phyloP scores from a whole-genome alignment of 2,888 invertebrate genomes.

The Theodoxus fluviatilis region DNA sequence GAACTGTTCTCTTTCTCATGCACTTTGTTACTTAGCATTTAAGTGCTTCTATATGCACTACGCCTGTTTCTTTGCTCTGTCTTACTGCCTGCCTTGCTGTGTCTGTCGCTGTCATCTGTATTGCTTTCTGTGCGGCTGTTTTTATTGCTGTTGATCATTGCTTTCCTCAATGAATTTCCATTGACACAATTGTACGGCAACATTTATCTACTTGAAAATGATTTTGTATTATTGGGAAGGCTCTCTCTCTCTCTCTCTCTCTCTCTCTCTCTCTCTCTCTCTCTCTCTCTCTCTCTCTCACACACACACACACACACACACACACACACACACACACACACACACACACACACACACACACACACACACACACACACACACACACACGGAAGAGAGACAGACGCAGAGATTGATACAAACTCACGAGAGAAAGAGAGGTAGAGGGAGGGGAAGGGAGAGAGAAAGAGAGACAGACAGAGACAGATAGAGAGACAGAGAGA shows the following conservation, averaged over 20 bases:
- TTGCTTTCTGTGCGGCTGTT: background rate
- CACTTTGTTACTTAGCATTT: too few species aligned
- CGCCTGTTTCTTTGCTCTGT: background rate
- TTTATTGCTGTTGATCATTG: background rate
- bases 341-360: conserved; percentile 14
- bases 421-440: too few species aligned
- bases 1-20: too few species aligned
- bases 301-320: background rate
- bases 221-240: conserved; percentile 3
- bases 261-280: background rate
- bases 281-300: conserved; percentile 19
- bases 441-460: too few species aligned
- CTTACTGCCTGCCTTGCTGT: background rate
- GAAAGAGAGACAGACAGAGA: too few species aligned
- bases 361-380: background rate
- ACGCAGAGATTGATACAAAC: too few species aligned
- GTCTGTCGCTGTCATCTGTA: background rate
- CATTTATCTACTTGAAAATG: conserved; percentile 5
- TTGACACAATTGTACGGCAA: too few species aligned
- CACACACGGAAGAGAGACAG: background rate
- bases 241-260: background rate
- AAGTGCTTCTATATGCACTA: too few species aligned
- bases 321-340: conserved; percentile 9
- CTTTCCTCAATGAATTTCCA: background rate
- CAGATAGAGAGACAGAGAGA: too few species aligned